Base-by-base conservation (phyloP, 2,113 vertebrate species). In the Tretioscincus oriximinensis region DNA sequence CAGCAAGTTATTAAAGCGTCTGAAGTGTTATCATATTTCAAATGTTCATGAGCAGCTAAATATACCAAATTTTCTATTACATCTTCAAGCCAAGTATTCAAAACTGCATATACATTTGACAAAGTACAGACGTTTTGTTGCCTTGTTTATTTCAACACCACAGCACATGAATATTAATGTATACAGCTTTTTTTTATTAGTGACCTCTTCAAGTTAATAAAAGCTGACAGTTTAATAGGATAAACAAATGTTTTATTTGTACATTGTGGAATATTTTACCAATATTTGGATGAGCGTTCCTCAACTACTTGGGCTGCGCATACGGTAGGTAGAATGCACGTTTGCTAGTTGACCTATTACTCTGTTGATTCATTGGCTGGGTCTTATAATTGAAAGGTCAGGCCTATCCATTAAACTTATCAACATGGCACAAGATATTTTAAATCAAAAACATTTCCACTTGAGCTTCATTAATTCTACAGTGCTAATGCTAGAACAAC, bases 351-450 rank as follows among this genome's bases (percentile, higher is more conserved):
- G 89, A 91, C 84, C 85, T 86, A 89, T 88, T 91, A 93, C 90
- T 93, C 91, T 92, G 78, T 84, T 93, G 92, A 95, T 94, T 93
- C 89, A 90, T 58, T 89, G 93, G 88, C 92, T 94, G 86, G 85
- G 80, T 92, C 74, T 84, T 93, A 93, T 93, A 94, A 92, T 95
- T 93, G 94, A 95, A 97, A 97, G 96, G 94, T 96, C 95, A 96
- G 71, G 90, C 80, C 90, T 95, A 96, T 95, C 91, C 93, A 95
- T 97, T 96, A 95, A 93, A 91, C 88, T 96, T 96, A 96, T 94
- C 94, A 95, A 92, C 82, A 84, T 79, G 80, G 90, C 89, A 75
- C 88, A 94, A 93, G 90, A 94, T 87, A 86, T 11, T 88, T 87
- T 91, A 89, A 91, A 92, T 92, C n/a, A 91, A 91, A 93, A 90